A percentile compares a stretch with the other conserved stretches of the same genome.
Evolutionary conservation across 2,113 vertebrate species (phyloP).

Genomic region (Brevimyrus niger): DNA sequence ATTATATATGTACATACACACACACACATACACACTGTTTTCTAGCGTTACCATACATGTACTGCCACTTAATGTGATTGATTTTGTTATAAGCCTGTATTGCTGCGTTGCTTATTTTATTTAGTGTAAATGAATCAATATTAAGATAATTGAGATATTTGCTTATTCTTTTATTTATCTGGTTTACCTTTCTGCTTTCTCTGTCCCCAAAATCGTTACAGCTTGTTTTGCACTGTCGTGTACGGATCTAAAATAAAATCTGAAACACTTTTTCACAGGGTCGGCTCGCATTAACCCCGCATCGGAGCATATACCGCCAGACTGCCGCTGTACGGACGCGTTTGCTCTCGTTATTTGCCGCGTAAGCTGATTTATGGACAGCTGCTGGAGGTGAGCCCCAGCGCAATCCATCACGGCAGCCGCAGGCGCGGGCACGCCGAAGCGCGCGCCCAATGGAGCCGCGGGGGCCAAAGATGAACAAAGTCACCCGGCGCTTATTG

Average conservation of each 20-base stretch:
- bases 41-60: not conserved
- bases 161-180: not conserved
- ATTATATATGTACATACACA: not conserved
- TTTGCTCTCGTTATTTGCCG: not conserved
- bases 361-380: conserved; percentile 4
- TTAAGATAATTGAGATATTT: not conserved
- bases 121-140: not conserved
- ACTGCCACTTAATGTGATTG: not conserved
- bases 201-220: not conserved
- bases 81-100: not conserved
- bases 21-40: not conserved
- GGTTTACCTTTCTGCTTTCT: not conserved
- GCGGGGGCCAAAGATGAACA: not conserved
- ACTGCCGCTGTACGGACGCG: not conserved
- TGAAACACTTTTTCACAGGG: not conserved
- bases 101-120: not conserved
- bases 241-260: not conserved
- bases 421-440: not conserved
- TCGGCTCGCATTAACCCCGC: not conserved
- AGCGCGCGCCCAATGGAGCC: not conserved
- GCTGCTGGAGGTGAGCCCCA: not conserved
- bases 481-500: not conserved
- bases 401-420: not conserved
- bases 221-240: not conserved
- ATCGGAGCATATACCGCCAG: not conserved